Conservation (phyloP, 2,888 invertebrate genomes). For the Harpalus rubripes region DNA sequence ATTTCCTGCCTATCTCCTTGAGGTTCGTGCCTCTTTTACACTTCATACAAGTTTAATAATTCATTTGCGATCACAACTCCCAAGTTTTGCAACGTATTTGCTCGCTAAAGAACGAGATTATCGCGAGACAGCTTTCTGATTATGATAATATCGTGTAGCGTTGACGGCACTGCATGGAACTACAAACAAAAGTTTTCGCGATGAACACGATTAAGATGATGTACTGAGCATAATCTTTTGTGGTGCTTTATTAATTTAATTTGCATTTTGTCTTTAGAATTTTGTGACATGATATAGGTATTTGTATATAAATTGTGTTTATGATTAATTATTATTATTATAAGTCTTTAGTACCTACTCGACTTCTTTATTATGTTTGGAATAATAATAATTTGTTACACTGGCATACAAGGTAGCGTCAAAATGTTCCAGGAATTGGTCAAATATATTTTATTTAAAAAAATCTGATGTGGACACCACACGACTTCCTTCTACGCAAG, state of each 20-base stretch:
- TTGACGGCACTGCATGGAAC: background rate
- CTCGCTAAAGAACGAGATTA: slow-evolving; percentile 4
- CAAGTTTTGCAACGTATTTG: slow-evolving; percentile 35
- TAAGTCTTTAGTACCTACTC: too few species aligned
- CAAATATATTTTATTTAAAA: too few species aligned
- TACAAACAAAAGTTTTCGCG: background rate
- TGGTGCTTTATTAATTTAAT: background rate
- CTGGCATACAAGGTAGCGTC: too few species aligned
- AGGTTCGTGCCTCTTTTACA: slow-evolving; percentile 28
- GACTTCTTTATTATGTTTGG: too few species aligned
- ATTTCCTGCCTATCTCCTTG: slow-evolving; percentile 48
- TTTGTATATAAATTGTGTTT: background rate
- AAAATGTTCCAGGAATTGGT: too few species aligned
- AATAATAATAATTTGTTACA: background rate
- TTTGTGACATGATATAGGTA: background rate
- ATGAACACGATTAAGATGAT: background rate
- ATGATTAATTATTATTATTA: too few species aligned
- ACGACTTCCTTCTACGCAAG: too few species aligned
- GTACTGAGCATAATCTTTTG: background rate
- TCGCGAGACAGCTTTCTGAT: background rate
- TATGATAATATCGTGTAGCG: slow-evolving; percentile 17
- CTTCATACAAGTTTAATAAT: slow-evolving; percentile 54
- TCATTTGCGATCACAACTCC: slow-evolving; percentile 55
- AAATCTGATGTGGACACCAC: too few species aligned
- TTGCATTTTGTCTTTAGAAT: background rate